Evolutionary conservation across 2,113 vertebrate genomes (phyloP), one percentile per base, ranked within the genome.

Genomic region (Elaphurus davidianus): DNA sequence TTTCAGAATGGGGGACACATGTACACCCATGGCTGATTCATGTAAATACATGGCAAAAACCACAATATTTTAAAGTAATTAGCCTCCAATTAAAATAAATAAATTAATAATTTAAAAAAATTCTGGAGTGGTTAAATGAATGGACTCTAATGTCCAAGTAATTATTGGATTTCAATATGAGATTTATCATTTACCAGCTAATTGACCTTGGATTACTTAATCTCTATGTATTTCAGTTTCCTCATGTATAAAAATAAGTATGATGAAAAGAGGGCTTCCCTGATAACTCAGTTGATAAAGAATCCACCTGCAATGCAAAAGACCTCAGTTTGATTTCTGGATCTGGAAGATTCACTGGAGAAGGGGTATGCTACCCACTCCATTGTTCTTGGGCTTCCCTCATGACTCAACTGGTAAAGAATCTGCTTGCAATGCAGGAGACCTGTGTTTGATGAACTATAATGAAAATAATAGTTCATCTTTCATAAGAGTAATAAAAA

Each of bases 171-270:
- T 90, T 16, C 27, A 54, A 21, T 71, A 40, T 0, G 30, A 11
- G 8, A 33, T 30, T 16, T 78, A 54, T 11, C 7, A n/a, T 7
- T 93, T 86, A 64, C 13, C 54, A 7, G 3, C 14, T 71, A 78
- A 23, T 19, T 84, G 67, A 60, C 2, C 36, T 86, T 93, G 30
- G 93, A 33, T 83, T 60, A 30, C 11, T 91, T 82, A 76, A 81
- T 1, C 15, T 95, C 15, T 45, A 1, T 62, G 16, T 52, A 71
- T 9, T 92, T 84, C 10, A 74, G 33, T 85, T 81, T 92, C 2
- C 5, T 95, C 7, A 90, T 16, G n/a, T 62, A 95, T 78, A 64
- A 90, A 81, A 94, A 92, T 59, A 90, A 7, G 0, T 17, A 13
- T 23, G 19, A 71, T 36, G n/a, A 71, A 71, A 71, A 71, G 36